Evolutionary conservation across 2,797 vertebrate species (phyloP).

Genomic region (Diglossa cyanea): DNA sequence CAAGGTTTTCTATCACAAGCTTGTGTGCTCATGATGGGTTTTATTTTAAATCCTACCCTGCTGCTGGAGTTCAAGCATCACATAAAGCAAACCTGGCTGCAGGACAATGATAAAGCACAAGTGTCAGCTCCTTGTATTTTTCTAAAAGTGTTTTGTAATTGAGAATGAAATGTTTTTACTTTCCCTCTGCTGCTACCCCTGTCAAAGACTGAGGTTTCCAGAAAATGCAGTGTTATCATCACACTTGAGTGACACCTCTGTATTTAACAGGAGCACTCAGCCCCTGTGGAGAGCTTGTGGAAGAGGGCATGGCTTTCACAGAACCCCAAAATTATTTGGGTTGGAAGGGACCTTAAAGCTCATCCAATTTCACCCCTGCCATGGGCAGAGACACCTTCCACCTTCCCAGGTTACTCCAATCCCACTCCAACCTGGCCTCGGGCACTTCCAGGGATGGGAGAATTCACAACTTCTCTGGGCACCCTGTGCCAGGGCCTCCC

Average conservation of each 20-base stretch:
- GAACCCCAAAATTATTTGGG: background rate
- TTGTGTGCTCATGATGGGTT: background rate
- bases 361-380: background rate
- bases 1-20: background rate
- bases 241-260: background rate
- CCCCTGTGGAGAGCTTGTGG: background rate
- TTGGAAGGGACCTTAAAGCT: background rate
- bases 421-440: rapidly evolving
- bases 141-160: background rate
- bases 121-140: background rate
- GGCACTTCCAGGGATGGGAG: background rate
- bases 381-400: background rate
- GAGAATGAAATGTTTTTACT: background rate
- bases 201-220: background rate
- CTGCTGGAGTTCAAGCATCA: background rate
- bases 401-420: background rate
- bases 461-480: background rate
- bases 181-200: background rate
- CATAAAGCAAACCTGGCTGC: conserved; percentile 33
- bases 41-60: conserved; percentile 51
- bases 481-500: background rate
- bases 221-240: background rate
- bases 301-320: background rate
- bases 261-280: background rate
- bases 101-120: background rate